Evolutionary conservation across 2,113 vertebrate species (phyloP), one percentile per base, ranked within the genome.

Genomic region (Alligator mississippiensis): DNA sequence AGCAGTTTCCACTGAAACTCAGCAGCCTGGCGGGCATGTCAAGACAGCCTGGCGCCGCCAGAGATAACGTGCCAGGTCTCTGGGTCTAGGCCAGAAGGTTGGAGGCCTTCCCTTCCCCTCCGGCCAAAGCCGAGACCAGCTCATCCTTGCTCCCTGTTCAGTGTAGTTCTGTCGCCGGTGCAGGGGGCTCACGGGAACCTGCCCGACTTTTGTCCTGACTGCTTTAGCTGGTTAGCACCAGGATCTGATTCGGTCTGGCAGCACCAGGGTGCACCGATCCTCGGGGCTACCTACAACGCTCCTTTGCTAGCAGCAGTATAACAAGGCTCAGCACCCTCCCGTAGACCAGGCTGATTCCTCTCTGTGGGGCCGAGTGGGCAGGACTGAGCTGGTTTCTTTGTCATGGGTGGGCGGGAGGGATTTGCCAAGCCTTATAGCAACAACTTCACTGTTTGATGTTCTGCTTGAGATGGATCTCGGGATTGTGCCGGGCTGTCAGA

Each of bases 241-340:
- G 74, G 25, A 27, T 7, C 0, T 0, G 3, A 80, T 70, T 47
- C 1, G 0, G 87, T 85, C 1, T 0, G 2, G 78, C 9, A n/a
- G 82, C 16, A 62, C 17, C 6, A 0, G 88, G 74, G 77, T 38
- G 75, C 85, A 89, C 87, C 87, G 55, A 19, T 11, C 22, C 25
- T 75, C 38, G 13, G 21, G 18, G 38, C 38, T 24, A 34, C n/a
- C 34, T 38, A 19, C 34, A 15, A 28, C 17, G 28, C 28, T 17
- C 28, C 3, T 17, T 16, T n/a, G 78, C 38, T 17, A n/a, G 17
- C 9, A 17, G 9, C 15, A 68, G 16, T 68, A n/a, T 30, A 30
- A n/a, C 66, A 30, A 16, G 10, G 9, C 28, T 17, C 6, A 30
- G 17, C n/a, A 16, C n/a, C 19, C 9, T 70, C n/a, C n/a, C 34